Base-by-base conservation (phyloP, 2,888 invertebrate species). In the Sialis lutaria region DNA sequence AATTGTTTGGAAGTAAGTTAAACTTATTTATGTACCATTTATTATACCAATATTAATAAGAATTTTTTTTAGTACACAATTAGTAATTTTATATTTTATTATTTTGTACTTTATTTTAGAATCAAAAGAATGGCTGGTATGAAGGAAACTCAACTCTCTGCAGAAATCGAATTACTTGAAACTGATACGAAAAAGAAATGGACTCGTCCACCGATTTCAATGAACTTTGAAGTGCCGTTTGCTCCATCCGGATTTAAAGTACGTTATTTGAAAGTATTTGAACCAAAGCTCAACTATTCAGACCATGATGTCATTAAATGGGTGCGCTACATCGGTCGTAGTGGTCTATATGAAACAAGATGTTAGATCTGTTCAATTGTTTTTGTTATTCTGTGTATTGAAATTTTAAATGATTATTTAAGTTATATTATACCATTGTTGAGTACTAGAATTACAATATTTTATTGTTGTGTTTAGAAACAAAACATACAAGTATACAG, bases 231-330 rank as follows among this genome's bases (percentile, higher is more conserved):
- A 72, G 98, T 99, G 55, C 98, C 98, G 4, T 99, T 98, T 67
- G 98, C 98, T 7, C 98, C 98, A 5, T 98, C 97, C 45, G 98
- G 98, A 1, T 96, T 99, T 66, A 98, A 99, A 75, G 98, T 99
- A 49, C 86, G 98, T 39, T 99, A 98, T 67, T 70, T 99, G 60
- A 99, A 99, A 67, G 98, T 99, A 52, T 99, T 99, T 60, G 98
- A 99, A 68, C 90, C 97, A 1, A 99, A 99, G 65, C 75, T 99
- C 57, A 99, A 99, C 73, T 99, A 99, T 68, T 97, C 96, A 1
- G 98, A 99, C 68, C 97, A 98, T 60, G 98, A 99, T 66, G 98
- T 99, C 54, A 97, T 99, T 63, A 99, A 99, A 81, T 99, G 98
- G 98, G 98, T 99, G 53, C 79, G 98, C 33, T 99, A 99, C 70